Evolutionary conservation across 2,113 vertebrate genomes (phyloP).

Genomic region (Ptychochromis oligacanthus): DNA sequence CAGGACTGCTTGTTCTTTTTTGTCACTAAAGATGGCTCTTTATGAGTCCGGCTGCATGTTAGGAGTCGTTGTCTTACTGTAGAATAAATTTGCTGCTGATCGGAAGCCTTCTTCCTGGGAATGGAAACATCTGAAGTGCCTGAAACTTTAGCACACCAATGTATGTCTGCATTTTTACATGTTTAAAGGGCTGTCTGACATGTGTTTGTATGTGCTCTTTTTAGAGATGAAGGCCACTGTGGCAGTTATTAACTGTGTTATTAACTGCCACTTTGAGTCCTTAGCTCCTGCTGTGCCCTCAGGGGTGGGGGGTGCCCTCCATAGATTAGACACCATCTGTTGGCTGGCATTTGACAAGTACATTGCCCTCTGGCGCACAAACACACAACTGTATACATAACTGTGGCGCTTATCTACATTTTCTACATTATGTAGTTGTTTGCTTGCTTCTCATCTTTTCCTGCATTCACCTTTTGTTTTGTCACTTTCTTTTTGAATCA

Average conservation of each 20-base stretch:
- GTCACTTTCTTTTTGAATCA: neutral
- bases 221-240: slow-evolving; percentile 28
- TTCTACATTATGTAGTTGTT: slow-evolving; percentile 19
- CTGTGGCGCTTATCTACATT: slow-evolving; percentile 12
- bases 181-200: neutral
- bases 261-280: slow-evolving; percentile 58
- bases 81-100: neutral
- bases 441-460: neutral
- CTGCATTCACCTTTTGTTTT: slow-evolving; percentile 20
- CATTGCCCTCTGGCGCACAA: slow-evolving; percentile 12
- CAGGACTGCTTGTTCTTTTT: slow-evolving; percentile 10
- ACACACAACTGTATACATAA: slow-evolving; percentile 11
- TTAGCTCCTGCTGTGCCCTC: slow-evolving; percentile 57
- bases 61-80: neutral
- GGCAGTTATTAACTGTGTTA: slow-evolving; percentile 42
- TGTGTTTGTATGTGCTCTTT: slow-evolving; percentile 30
- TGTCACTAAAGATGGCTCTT: slow-evolving; percentile 1
- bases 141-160: neutral
- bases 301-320: slow-evolving; percentile 40
- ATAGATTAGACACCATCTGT: slow-evolving; percentile 80
- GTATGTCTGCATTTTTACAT: neutral
- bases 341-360: slow-evolving; percentile 59
- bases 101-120: neutral
- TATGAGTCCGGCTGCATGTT: slow-evolving; percentile 6
- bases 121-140: neutral